Base-by-base conservation (phyloP, 2,888 invertebrate species). In the Agonopterix alstromeriana region DNA sequence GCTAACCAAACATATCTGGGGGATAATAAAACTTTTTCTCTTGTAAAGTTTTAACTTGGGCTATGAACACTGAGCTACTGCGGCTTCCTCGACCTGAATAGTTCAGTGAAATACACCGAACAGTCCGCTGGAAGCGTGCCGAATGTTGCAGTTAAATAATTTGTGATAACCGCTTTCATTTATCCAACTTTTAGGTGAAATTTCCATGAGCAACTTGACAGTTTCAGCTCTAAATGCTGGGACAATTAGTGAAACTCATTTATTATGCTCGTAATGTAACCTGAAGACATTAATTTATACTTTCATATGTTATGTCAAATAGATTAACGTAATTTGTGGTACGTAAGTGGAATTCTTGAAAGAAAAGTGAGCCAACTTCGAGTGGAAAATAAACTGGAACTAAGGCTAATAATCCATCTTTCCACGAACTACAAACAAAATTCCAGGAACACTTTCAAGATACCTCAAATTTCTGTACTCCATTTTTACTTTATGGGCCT, bases 71-170 rank as follows among this genome's bases (percentile, higher is more conserved):
- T 76, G 77, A 80, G 73, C 76, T 73, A 72, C 63, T 82, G 84
- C 74, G 85, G 84, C 78, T 82, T 77, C 67, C 75, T 71, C 80
- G 76, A 77, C 78, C 81, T 82, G 81, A 80, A 84, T 85, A 82
- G 82, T 82, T 83, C 73, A 79, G 76, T 73, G 71, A 75, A 81
- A 79, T 78, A 73, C 77, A 67, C 63, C 71, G 77, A 77, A 77
- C 75, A 75, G 56, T 54, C 71, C 67, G 69, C 73, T 82, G 82
- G 80, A 82, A 78, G 73, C 71, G 77, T 77, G 80, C 85, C 83
- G 80, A 85, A 79, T 80, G 77, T 80, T 76, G 74, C 81, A 78
- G 72, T 77, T 78, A 80, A 82, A 83, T 86, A 80, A 82, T 83
- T 86, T 77, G 77, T 76, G 77, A 83, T 82, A 82, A 82, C 79